These are phyloP conservation scores for Orycteropus afer DNA, from an alignment of 2,113 vertebrate species.

Conservation along the genomic window DNA sequence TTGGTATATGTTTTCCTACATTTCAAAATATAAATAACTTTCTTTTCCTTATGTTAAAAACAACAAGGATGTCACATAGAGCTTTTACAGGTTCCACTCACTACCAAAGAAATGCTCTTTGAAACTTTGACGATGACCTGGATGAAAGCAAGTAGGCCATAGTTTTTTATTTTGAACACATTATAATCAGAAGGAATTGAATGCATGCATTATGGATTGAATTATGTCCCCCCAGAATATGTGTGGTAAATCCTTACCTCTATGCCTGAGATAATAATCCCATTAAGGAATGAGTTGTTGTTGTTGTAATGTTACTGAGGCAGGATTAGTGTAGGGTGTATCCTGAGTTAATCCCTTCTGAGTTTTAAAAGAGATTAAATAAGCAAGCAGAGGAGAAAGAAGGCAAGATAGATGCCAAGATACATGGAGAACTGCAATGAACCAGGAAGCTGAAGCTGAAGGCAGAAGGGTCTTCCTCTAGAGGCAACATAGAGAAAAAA, in stretches of 20 bases:
- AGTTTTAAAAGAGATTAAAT: too few species aligned
- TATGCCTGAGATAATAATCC: neutral
- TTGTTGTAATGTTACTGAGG: too few species aligned
- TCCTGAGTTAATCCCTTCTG: too few species aligned
- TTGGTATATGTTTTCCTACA: slow-evolving; percentile 52
- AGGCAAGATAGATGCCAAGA: neutral
- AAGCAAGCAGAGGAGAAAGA: neutral
- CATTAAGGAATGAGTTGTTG: neutral
- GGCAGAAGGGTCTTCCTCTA: too few species aligned
- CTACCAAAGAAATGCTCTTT: neutral
- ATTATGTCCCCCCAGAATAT: neutral
- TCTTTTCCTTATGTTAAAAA: slow-evolving; percentile 39
- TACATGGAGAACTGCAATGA: neutral
- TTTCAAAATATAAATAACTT: neutral
- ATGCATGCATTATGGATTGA: neutral
- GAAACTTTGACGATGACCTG: neutral
- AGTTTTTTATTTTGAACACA: neutral
- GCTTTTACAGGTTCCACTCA: slow-evolving; percentile 20
- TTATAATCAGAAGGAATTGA: neutral
- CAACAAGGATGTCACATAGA: neutral
- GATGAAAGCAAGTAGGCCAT: neutral
- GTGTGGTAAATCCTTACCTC: neutral
- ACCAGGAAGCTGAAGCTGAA: neutral
- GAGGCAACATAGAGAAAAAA: too few species aligned
- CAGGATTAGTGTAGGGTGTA: too few species aligned